Evolutionary conservation across 2,888 invertebrate species (phyloP).

Genomic region (Tenthredo livida): DNA sequence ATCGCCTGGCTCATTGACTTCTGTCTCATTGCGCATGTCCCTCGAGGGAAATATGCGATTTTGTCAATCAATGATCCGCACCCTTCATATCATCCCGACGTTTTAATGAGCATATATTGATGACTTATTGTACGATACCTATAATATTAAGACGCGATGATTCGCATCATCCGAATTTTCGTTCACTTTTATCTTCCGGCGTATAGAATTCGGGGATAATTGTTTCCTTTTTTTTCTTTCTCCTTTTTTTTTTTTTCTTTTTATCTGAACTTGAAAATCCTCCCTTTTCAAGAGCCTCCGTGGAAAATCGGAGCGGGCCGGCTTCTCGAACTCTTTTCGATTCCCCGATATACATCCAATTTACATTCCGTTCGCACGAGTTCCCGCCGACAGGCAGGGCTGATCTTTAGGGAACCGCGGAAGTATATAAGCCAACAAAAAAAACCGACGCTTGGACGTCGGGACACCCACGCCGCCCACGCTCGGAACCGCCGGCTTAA

Average conservation of each 20-base stretch:
- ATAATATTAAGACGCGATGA: background rate
- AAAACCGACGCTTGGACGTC: background rate
- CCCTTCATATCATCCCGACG: background rate
- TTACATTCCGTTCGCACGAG: constrained; percentile 47
- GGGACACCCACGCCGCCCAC: background rate
- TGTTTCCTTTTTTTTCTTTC: background rate
- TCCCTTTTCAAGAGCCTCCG: background rate
- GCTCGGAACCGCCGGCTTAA: background rate
- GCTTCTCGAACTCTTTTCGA: constrained; percentile 20
- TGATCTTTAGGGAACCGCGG: constrained; percentile 15
- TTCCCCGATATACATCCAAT: constrained; percentile 43
- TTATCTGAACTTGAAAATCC: background rate
- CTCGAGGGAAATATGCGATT: constrained; percentile 23
- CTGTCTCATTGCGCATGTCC: constrained; percentile 18
- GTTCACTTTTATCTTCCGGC: background rate
- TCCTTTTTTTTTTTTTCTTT: background rate
- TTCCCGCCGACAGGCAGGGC: constrained; percentile 26
- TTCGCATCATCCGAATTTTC: background rate
- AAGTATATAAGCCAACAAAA: constrained; percentile 18
- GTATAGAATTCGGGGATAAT: background rate
- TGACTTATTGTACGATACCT: background rate
- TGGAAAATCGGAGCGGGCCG: background rate
- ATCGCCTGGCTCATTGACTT: constrained; percentile 23
- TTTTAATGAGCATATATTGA: background rate
- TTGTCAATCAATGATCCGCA: background rate